Evolutionary conservation across 1,140 invertebrate species (phyloP), one percentile per base, ranked within the genome.

Genomic region (Diabrotica virgifera): DNA sequence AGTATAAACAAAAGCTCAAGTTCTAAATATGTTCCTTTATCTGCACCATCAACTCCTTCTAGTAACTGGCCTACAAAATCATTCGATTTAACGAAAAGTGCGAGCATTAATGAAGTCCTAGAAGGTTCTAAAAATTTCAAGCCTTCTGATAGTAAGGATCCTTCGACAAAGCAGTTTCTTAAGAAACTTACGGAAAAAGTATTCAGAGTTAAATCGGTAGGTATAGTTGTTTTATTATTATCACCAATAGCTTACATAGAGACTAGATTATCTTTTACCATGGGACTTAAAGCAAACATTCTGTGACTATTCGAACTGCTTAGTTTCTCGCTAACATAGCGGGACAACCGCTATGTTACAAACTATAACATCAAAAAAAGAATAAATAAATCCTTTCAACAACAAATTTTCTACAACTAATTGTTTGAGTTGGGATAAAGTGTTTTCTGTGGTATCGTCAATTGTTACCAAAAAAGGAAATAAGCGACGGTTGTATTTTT

Each of bases 91-190:
- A 66, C 72, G 60, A 75, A 71, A 68, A 76, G 73, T 50, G 64
- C 68, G 14, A 78, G 74, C 56, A 68, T 69, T 11, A 70, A 65
- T 36, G 70, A 71, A 36, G 64, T 78, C 0, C 66, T 82, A 36
- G 80, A 82, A 64, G 78, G 77, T 9, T 81, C 83, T 59, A 82
- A 91, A 11, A 91, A 92, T 24, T 91, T 91, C 78, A 91, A 91
- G 73, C 92, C 92, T 2, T 93, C 91, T 0, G 92, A 95, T 77
- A 85, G 88, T 74, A 86, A 86, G 78, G 90, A 95, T 78, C 90
- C 90, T 1, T 79, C 82, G 54, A 94, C 94, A 79, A 87, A 86
- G 74, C 86, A 89, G 71, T 91, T 93, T 79, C 84, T 95, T 58
- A 88, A 89, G 62, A 85, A 86, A 73, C 84, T 95, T 68, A 92